phyloP scores from a whole-genome alignment of 2,113 vertebrate genomes.

The Python bivittatus region DNA sequence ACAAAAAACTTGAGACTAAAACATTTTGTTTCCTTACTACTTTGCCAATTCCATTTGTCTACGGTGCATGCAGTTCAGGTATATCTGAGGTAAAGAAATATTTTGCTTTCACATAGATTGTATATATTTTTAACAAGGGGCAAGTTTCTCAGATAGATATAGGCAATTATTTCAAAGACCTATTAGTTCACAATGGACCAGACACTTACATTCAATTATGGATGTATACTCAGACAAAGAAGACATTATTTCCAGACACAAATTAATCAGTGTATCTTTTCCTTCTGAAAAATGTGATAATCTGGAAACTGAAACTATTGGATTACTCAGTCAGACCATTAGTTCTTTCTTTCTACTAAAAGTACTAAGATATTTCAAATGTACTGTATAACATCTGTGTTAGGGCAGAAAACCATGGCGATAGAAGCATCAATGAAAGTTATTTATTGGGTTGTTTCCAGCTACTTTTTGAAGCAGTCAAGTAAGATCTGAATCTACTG shows the following conservation, averaged over 20 bases:
- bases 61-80: background rate
- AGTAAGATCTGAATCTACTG: background rate
- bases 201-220: background rate
- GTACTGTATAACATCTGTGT: background rate
- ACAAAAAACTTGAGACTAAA: background rate
- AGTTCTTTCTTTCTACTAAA: background rate
- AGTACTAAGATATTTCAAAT: background rate
- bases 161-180: background rate
- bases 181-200: background rate
- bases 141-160: background rate
- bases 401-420: background rate
- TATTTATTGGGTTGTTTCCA: background rate
- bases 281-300: background rate
- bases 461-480: background rate
- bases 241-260: background rate
- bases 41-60: background rate
- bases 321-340: background rate
- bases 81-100: background rate
- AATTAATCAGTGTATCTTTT: background rate
- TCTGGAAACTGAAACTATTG: background rate
- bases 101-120: background rate
- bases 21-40: background rate
- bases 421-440: background rate
- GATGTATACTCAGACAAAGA: background rate
- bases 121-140: background rate